Evolutionary conservation across 2,888 invertebrate genomes (phyloP).

Genomic region (Caradrina clavipalpis): DNA sequence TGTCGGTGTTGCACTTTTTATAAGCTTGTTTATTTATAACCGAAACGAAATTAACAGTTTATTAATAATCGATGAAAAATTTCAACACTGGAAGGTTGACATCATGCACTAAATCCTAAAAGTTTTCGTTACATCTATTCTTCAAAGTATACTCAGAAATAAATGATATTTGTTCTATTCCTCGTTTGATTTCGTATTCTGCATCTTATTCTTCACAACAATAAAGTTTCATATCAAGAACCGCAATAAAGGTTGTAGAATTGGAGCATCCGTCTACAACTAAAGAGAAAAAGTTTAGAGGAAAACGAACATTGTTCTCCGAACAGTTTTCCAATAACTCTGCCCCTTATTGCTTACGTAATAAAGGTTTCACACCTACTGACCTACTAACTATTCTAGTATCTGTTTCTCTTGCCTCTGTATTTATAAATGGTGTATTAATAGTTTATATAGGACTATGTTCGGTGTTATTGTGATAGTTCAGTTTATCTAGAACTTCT

Average conservation of each 20-base stretch:
- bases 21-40: too few relatives aligned
- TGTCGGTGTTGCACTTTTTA: too few relatives aligned
- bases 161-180: not conserved
- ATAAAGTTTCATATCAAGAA: not conserved
- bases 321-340: constrained; percentile 45
- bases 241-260: constrained; percentile 20
- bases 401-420: constrained; percentile 48
- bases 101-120: too few relatives aligned
- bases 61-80: too few relatives aligned
- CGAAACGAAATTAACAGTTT: too few relatives aligned
- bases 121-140: too few relatives aligned
- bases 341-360: constrained; percentile 48
- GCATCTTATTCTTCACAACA: not conserved
- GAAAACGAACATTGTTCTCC: constrained; percentile 37
- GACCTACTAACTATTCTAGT: constrained; percentile 62
- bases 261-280: constrained; percentile 21
- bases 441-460: constrained; percentile 48
- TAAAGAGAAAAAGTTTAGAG: constrained; percentile 31
- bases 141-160: too few relatives aligned
- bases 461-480: constrained; percentile 4
- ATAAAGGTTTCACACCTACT: constrained; percentile 47
- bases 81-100: too few relatives aligned
- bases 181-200: not conserved
- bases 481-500: not conserved
- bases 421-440: constrained; percentile 65